Evolutionary conservation across 2,113 vertebrate species (phyloP), one percentile per base, ranked within the genome.

Genomic region (Diglossa brunneiventris): DNA sequence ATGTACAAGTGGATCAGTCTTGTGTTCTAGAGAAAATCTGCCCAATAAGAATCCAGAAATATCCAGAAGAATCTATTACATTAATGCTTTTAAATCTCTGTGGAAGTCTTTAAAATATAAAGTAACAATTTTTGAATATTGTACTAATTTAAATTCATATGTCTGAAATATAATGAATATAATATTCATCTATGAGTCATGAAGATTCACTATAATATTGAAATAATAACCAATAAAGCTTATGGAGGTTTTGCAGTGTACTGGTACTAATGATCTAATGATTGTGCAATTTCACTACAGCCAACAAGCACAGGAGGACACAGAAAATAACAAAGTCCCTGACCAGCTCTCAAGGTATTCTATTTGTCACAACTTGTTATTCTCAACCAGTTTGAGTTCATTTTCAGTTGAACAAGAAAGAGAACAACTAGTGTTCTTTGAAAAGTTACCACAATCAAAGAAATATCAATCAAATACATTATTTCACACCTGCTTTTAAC

Each of bases 261-360:
- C 28, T 83, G 46, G 8, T 70, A 91, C 55, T 82, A 92, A 92
- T 37, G 49, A 83, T 33, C 56, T 96, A 93, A 96, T 78, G n/a
- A 76, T 46, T 94, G 64, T 92, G 88, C 69, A 83, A 84, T 93
- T 97, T 78, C 86, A 64, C 87, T 90, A 64, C 96, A 97, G 97
- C 52, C 96, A 97, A 73, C 96, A 96, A 87, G 95, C 47, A 90
- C 90, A 95, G 80, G 96, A 97, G 88, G 93, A 96, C 35, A 96
- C 94, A 89, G 96, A 96, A 94, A 97, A 91, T 20, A 59, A 97
- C 30, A 88, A 95, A 87, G 49, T 90, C 22, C 73, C 66, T 13
- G 97, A 97, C 26, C 95, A 96, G 41, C 84, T 91, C 20, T 92
- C 97, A 82, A 97, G 97, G 97, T 97, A 97, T 83, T 77, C 55